Percentiles rank a stretch among this genome's conserved stretches.
Conservation (phyloP, 1,140 invertebrate species). For the Galleria mellonella region DNA sequence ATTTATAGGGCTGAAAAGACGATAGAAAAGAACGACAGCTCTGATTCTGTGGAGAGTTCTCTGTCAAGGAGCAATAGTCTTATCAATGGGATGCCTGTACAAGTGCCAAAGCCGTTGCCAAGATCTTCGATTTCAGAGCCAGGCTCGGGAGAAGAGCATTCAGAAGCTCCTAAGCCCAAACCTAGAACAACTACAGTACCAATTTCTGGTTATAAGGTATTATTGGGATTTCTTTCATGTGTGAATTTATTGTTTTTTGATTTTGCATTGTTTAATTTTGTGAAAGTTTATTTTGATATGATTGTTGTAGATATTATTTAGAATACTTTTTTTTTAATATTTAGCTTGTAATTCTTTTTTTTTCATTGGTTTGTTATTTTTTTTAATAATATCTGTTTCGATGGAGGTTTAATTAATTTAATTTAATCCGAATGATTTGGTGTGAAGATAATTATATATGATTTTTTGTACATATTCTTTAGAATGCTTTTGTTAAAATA, state of each 20-base stretch:
- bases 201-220: conserved; percentile 82
- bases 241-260: conserved; percentile 7
- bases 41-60: conserved; percentile 40
- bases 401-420: too few species aligned
- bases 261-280: background rate
- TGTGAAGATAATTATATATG: too few species aligned
- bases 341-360: too few species aligned
- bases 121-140: conserved; percentile 70
- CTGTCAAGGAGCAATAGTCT: conserved; percentile 56
- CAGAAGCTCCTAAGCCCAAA: conserved; percentile 79
- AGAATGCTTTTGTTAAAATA: too few species aligned
- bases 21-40: conserved; percentile 32
- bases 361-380: too few species aligned
- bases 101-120: conserved; percentile 85
- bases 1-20: conserved; percentile 20
- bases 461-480: too few species aligned
- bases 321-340: too few species aligned
- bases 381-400: too few species aligned
- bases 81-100: conserved; percentile 44
- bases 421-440: too few species aligned
- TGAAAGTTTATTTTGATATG: conserved; percentile 3
- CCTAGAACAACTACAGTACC: conserved; percentile 78
- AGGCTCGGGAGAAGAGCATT: conserved; percentile 60
- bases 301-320: too few species aligned
- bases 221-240: conserved; percentile 4